These are phyloP conservation scores for Xiphophorus birchmanni DNA, from an alignment of 2,797 vertebrate genomes.

Conservation along the genomic window DNA sequence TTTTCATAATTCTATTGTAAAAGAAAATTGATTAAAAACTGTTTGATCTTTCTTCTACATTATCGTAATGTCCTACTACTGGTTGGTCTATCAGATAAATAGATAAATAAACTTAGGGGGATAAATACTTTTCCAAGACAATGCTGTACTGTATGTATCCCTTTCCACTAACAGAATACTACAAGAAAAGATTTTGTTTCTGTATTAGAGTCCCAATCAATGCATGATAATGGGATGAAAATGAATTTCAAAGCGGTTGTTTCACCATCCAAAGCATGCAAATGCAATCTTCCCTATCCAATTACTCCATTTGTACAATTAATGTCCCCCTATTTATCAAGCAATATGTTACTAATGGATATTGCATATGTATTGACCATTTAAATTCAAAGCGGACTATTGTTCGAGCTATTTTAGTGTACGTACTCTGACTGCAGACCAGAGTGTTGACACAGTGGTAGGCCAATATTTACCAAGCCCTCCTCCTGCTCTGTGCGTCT, in stretches of 20 bases:
- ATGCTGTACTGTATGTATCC: neutral
- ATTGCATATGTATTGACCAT: slow-evolving; percentile 54
- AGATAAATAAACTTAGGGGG: neutral
- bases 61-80: neutral
- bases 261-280: slow-evolving; percentile 63
- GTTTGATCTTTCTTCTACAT: neutral
- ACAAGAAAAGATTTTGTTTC: slow-evolving; percentile 26
- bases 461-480: slow-evolving; percentile 61
- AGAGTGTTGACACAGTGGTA: slow-evolving; percentile 44
- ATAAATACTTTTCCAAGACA: neutral
- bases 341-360: slow-evolving; percentile 62
- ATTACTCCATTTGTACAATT: slow-evolving; percentile 71
- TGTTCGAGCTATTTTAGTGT: slow-evolving; percentile 45
- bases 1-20: neutral
- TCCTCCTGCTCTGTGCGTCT: slow-evolving; percentile 45
- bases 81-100: too few relatives aligned
- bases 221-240: slow-evolving; percentile 63
- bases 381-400: slow-evolving; percentile 40
- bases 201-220: slow-evolving; percentile 54
- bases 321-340: slow-evolving; percentile 66
- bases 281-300: slow-evolving; percentile 74
- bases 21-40: neutral
- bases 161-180: neutral
- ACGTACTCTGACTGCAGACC: slow-evolving; percentile 31
- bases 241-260: slow-evolving; percentile 54